Base-by-base conservation (phyloP, 2,797 vertebrate species). In the Sebastes baramenuke region DNA sequence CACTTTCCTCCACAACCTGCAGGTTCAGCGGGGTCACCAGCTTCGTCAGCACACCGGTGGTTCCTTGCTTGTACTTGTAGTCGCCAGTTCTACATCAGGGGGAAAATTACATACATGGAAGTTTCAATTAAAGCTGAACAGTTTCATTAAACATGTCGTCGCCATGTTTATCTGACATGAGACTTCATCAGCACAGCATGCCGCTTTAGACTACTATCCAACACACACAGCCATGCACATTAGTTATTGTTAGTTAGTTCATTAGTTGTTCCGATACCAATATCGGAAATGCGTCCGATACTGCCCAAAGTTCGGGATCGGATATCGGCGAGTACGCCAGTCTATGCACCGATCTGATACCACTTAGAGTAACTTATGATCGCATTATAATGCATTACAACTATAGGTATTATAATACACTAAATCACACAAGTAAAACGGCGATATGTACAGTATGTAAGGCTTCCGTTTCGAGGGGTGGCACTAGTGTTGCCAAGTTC, bases 61-160 rank as follows among this genome's bases (percentile, higher is more conserved):
- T 99, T 81, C 98, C 98, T 68, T 92, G 96, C 83, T 97, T 98
- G 93, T 99, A 99, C 82, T 93, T 97, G 95, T 99, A 99, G 64
- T 94, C 95, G 2, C 98, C 98, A 8, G 95, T 94, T 93, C 98
- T 99, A 87, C 30, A 83, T 27, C 2, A n/a, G 36, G 27, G 49
- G 67, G 8, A 75, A 36, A 61, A 42, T 46, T 3, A 38, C 12
- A 14, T n/a, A 52, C 22, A 9, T 2, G 12, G 5, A 18, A 4
- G 42, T 25, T 62, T 27, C 3, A 46, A 25, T 22, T 8, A 54
- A 8, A 66, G 9, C 8, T 25, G 5, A 65, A 12, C 16, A 2
- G 18, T 67, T 58, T 18, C 22, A 67, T 66, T 14, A 55, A 54
- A 65, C 22, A 66, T 36, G 60, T 59, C 13, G 42, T 49, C 3